Base-by-base conservation (phyloP, 2,113 vertebrate genomes). In the Tachysurus fulvidraco region DNA sequence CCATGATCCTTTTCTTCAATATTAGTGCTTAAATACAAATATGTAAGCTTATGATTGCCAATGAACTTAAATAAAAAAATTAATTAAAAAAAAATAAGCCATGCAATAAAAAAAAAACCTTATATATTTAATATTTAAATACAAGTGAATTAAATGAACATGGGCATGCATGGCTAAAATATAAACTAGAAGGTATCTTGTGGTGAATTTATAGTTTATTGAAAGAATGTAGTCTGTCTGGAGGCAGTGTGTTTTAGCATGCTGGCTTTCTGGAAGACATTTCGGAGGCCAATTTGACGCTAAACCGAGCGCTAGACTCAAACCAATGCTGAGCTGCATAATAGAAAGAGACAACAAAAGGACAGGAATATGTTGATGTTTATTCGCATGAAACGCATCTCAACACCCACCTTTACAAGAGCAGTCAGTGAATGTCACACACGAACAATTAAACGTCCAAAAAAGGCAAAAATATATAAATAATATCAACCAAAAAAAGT, bases 331-430 rank as follows among this genome's bases (percentile, higher is more conserved):
- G 78, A 41, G 54, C n/a, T 74, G 71, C n/a, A 76, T 16, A 81
- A 74, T n/a, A 65, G 44, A 85, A 81, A 74, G 21, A 79, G 14
- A 83, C 83, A 87, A 74, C 44, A 85, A 55, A 77, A 84, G 54
- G 17, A 73, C 41, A 69, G 78, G 30, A 60, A 69, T 71, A 25
- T 74, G 77, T 28, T 64, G 67, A 41, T 80, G 67, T 84, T 86
- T 81, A 84, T 88, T 86, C 59, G 46, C 57, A 88, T 78, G 17
- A 88, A 64, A 84, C 7, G 52, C 73, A 77, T 79, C 41, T 88
- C 64, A 83, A 65, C 86, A 89, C 89, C 89, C 86, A 90, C 89
- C 89, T 90, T 83, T 74, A 85, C 44, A 64, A 83, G 12, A 23
- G 79, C 74, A 77, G 74, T 28, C 73, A 84, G 84, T 41, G 86